phyloP scores from a whole-genome alignment of 2,113 vertebrate genomes.

The Cebidichthys violaceus region DNA sequence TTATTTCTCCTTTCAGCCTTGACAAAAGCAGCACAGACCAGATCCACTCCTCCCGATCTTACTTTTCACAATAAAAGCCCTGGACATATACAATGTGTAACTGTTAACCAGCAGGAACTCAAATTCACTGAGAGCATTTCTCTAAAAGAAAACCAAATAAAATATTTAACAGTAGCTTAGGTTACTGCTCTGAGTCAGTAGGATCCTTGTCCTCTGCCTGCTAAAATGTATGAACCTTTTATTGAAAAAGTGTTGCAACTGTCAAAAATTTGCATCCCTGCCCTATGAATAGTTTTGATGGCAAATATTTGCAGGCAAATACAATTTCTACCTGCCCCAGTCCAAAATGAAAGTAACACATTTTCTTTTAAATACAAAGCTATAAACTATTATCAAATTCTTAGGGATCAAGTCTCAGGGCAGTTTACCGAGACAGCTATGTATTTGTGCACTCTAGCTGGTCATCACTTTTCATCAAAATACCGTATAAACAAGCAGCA shows the following conservation, averaged over 20 bases:
- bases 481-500: too few species aligned
- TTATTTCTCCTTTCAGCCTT: neutral
- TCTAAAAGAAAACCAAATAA: neutral
- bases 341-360: neutral
- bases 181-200: too few species aligned
- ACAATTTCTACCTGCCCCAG: neutral
- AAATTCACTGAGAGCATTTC: too few species aligned
- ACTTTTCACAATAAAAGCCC: neutral
- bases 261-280: too few species aligned
- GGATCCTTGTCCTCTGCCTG: too few species aligned
- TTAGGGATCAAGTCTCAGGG: neutral
- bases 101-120: neutral
- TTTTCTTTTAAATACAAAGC: neutral
- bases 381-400: neutral
- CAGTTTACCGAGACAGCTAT: neutral
- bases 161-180: neutral
- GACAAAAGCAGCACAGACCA: neutral
- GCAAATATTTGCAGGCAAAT: too few species aligned
- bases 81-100: neutral
- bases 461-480: neutral
- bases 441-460: neutral
- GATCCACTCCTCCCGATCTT: neutral
- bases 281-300: too few species aligned
- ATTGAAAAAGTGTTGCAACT: too few species aligned
- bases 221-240: too few species aligned